phyloP scores from a whole-genome alignment of 2,888 invertebrate species.

The Harpagoxenus sublaevis region DNA sequence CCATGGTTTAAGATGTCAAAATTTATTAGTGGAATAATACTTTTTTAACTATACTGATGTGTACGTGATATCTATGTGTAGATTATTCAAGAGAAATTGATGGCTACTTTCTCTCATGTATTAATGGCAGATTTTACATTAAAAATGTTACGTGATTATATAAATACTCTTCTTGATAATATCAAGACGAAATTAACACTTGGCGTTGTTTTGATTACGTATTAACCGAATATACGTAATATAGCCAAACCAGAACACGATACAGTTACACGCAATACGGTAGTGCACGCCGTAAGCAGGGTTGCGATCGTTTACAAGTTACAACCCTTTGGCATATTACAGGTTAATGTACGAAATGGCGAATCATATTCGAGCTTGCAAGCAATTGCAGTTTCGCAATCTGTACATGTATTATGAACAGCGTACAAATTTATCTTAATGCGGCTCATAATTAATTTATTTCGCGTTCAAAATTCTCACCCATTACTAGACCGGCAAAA shows the following conservation, averaged over 20 bases:
- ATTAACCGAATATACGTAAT: slow-evolving; percentile 8
- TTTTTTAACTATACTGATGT: not conserved
- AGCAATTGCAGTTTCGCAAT: not conserved
- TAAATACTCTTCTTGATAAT: not conserved
- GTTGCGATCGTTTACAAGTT: slow-evolving; percentile 31
- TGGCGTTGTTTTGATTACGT: slow-evolving; percentile 18
- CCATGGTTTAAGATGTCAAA: not conserved
- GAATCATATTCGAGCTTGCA: slow-evolving; percentile 24
- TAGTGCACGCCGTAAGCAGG: slow-evolving; percentile 18
- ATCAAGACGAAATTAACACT: slow-evolving; percentile 30
- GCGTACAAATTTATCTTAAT: slow-evolving; percentile 12
- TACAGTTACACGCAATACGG: slow-evolving; percentile 22
- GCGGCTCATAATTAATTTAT: slow-evolving; percentile 21
- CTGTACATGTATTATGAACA: slow-evolving; percentile 1
- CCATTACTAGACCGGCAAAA: not conserved
- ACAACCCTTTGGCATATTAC: slow-evolving; percentile 27
- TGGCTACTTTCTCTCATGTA: not conserved
- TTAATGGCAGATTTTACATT: not conserved
- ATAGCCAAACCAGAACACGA: slow-evolving; percentile 19
- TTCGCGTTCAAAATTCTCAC: slow-evolving; percentile 1
- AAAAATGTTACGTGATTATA: not conserved
- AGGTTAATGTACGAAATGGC: slow-evolving; percentile 29
- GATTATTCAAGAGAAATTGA: not conserved
- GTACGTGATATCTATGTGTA: not conserved
- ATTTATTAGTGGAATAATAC: not conserved